Evolutionary conservation across 2,888 invertebrate genomes (phyloP), one percentile per base, ranked within the genome.

Genomic region (Mactromeris polynyma): DNA sequence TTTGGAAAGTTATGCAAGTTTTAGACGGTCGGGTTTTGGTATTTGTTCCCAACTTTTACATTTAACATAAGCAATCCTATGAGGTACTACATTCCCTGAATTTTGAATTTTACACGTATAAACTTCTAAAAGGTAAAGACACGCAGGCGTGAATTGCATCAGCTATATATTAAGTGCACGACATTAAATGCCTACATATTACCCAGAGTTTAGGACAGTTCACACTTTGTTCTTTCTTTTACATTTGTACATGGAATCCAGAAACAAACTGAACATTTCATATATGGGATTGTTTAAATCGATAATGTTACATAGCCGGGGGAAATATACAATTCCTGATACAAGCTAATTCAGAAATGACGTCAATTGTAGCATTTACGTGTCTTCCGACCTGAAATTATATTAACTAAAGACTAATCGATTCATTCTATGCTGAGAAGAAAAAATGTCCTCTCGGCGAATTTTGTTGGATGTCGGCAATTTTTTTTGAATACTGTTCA

Each of bases 321-420:
- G 73, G 26, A 73, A 58, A 73, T 33, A 73, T 73, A 73, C 33
- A 36, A 33, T 33, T 73, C 73, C 17, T 73, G 36, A 33, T 73
- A 33, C 33, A 36, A 33, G 33, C 73, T 80, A 80, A 46, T 80
- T 80, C 46, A 80, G 42, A 80, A 80, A 46, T 80, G 80, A 80
- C 80, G 80, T 80, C 80, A 80, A 80, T 51, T n/a, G 26, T 80
- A 26, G 40, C 46, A 80, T 80, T 80, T 80, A 33, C 17, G 26
- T 33, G 80, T 80, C 46, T 80, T 51, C 51, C 36, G 17, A 11
- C 17, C 73, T 73, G 36, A 73, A 73, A 73, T 73, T 73, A 73
- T 26, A 73, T 73, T 73, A 73, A 73, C 73, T 73, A 31, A 33
- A 33, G 36, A 73, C 73, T 33, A 33, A 73, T 73, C 73, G 73